phyloP scores from a whole-genome alignment of 2,113 vertebrate genomes.

The Brachypteracias leptosomus region DNA sequence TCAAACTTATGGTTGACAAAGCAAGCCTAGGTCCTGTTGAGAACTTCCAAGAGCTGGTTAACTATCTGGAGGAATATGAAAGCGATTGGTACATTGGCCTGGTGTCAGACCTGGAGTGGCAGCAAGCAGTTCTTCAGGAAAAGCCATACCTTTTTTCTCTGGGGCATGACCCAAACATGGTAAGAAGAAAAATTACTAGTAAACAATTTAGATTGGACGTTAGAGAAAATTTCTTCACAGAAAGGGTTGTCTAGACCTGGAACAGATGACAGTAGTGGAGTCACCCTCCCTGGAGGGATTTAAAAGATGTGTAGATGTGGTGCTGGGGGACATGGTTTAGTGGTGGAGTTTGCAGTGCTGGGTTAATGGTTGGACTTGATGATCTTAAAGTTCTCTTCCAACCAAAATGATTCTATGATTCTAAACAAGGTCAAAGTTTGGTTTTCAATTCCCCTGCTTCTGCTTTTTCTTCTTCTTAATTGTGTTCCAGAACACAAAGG shows the following conservation, averaged over 20 bases:
- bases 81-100: conserved; percentile 93
- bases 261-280: not conserved
- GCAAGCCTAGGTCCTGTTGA: conserved; percentile 90
- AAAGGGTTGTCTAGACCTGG: not conserved
- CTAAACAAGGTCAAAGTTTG: not conserved
- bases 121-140: conserved; percentile 89
- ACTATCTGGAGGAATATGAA: conserved; percentile 89
- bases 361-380: not conserved
- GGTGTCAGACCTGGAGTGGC: conserved; percentile 90
- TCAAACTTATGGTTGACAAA: conserved; percentile 96
- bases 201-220: not conserved
- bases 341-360: not conserved
- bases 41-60: conserved; percentile 85
- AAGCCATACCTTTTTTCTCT: conserved; percentile 94
- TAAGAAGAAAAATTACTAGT: conserved; percentile 62
- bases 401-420: not conserved
- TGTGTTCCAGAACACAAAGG: not conserved
- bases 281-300: not conserved
- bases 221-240: not conserved
- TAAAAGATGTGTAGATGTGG: not conserved
- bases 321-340: not conserved
- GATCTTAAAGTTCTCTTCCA: not conserved
- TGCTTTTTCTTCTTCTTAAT: not conserved
- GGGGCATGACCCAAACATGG: conserved; percentile 92
- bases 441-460: not conserved